Evolutionary conservation across 2,113 vertebrate species (phyloP).

Genomic region (Gadus macrocephalus): DNA sequence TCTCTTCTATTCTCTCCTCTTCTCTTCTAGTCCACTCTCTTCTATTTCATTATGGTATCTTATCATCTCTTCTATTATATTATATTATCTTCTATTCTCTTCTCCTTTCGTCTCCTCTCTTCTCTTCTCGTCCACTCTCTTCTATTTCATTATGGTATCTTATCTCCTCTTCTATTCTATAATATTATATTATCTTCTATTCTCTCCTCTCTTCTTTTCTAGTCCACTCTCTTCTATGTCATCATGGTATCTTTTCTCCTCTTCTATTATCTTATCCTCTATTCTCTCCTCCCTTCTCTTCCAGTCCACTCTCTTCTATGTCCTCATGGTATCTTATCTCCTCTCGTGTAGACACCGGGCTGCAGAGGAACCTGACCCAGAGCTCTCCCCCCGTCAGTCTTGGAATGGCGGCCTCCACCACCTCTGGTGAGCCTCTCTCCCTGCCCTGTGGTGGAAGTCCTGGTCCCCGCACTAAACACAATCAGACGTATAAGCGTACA

Average conservation of each 20-base stretch:
- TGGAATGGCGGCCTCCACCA: conserved; percentile 38
- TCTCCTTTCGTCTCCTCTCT: too few species aligned
- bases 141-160: neutral
- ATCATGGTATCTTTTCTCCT: neutral
- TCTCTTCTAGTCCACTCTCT: neutral
- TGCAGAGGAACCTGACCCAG: conserved; percentile 68
- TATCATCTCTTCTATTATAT: too few species aligned
- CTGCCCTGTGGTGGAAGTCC: neutral
- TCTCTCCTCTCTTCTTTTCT: too few species aligned
- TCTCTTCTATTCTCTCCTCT: neutral
- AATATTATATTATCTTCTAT: too few species aligned
- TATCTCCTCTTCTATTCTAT: neutral
- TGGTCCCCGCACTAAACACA: neutral
- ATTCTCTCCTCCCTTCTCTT: neutral
- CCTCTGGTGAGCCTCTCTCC: conserved; percentile 49
- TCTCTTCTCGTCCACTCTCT: too few species aligned
- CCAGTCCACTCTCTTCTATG: neutral
- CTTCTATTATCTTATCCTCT: neutral
- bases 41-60: neutral
- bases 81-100: too few species aligned
- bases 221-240: neutral
- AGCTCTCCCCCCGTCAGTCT: conserved; percentile 26
- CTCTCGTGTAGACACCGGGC: conserved; percentile 37
- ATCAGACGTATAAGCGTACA: neutral
- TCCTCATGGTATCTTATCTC: neutral